These are phyloP conservation scores for Alviniconcha marisindica DNA, from an alignment of 1,140 invertebrate genomes.

Conservation along the genomic window DNA sequence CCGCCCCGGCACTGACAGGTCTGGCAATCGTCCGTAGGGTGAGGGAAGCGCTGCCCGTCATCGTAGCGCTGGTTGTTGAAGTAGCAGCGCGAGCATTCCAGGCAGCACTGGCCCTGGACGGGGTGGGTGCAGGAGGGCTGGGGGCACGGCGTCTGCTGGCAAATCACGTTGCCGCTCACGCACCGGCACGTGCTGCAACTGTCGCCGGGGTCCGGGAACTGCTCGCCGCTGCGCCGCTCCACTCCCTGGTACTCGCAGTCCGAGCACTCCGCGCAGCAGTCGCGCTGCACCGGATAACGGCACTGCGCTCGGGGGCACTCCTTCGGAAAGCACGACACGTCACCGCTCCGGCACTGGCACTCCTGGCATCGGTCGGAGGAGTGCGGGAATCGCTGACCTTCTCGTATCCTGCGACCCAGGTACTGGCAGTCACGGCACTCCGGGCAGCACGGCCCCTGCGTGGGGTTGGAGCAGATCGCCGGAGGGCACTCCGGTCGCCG, in stretches of 20 bases:
- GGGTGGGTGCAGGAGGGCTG: conserved; percentile 58
- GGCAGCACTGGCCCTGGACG: conserved; percentile 59
- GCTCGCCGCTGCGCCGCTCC: conserved; percentile 48
- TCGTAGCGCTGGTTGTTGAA: conserved; percentile 48
- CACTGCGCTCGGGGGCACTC: conserved; percentile 52
- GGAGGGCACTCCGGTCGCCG: conserved; percentile 51
- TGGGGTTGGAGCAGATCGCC: conserved; percentile 59
- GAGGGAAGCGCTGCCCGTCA: conserved; percentile 56
- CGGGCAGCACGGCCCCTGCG: conserved; percentile 60
- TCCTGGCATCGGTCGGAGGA: conserved; percentile 50
- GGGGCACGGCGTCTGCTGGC: conserved; percentile 55
- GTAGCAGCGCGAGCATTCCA: conserved; percentile 61
- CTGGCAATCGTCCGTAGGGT: conserved; percentile 57
- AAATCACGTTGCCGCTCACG: conserved; percentile 60
- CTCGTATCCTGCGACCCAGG: conserved; percentile 42
- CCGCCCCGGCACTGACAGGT: conserved; percentile 59
- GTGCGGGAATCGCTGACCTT: conserved; percentile 36
- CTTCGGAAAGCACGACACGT: conserved; percentile 36
- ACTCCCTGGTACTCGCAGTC: conserved; percentile 58
- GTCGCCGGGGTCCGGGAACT: conserved; percentile 40
- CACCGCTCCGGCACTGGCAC: conserved; percentile 49
- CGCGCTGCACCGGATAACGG: conserved; percentile 46
- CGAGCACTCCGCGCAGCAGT: conserved; percentile 63
- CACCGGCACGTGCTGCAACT: conserved; percentile 48
- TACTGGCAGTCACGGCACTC: conserved; percentile 60